Conservation (phyloP, 1,140 invertebrate genomes). For the Gerris buenoi region DNA sequence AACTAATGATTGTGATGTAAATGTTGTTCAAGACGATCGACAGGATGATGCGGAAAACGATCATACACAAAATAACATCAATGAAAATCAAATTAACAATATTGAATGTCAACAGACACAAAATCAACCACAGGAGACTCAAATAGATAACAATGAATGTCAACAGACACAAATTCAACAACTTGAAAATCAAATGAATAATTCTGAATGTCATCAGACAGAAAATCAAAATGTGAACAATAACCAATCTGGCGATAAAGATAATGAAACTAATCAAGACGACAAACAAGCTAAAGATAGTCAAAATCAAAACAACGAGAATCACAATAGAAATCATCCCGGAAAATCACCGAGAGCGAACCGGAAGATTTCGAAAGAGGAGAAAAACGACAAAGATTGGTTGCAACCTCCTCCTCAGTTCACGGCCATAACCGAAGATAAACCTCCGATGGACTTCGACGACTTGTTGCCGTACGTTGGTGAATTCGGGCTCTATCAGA, state of each 20-base stretch:
- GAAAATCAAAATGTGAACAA: too few species aligned
- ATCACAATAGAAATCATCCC: not conserved
- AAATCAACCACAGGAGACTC: too few species aligned
- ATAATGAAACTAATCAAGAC: not conserved
- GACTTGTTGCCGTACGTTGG: constrained; percentile 68
- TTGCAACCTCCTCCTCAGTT: not conserved
- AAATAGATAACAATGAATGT: too few species aligned
- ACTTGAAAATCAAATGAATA: too few species aligned
- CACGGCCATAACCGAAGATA: not conserved
- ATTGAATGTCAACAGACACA: too few species aligned
- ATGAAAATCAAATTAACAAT: too few species aligned
- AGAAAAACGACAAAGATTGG: too few species aligned
- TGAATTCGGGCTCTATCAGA: constrained; percentile 76
- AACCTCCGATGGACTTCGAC: constrained; percentile 50
- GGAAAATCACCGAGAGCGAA: not conserved
- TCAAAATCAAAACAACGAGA: not conserved
- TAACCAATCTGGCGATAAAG: too few species aligned
- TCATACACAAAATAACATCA: too few species aligned
- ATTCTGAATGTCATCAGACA: too few species aligned
- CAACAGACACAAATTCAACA: too few species aligned
- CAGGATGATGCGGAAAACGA: not conserved
- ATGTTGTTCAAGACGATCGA: not conserved
- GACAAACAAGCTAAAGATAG: not conserved
- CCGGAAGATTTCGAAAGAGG: not conserved
- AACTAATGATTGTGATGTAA: not conserved